Base-by-base conservation (phyloP, 2,113 vertebrate species). In the Callopanchax toddi region DNA sequence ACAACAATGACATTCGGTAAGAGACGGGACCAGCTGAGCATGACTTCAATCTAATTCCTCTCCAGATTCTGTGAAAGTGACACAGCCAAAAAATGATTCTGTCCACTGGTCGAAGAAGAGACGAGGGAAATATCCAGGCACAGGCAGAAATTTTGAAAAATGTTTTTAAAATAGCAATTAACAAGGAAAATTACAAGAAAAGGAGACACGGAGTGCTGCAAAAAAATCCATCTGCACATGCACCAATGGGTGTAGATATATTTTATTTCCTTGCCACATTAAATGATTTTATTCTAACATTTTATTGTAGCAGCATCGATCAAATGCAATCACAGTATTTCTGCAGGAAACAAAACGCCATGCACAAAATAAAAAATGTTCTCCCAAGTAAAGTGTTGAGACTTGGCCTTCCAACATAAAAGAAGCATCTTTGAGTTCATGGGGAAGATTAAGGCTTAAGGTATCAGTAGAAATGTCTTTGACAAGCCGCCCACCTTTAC, bases 1-100 rank as follows among this genome's bases (percentile, higher is more conserved):
- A 79, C 72, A 81, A 84, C 81, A 76, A 71, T 76, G 80, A 67
- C 71, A 82, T 85, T 80, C 64, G 67, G 58, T 74, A 67, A 66
- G 71, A 86, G 83, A 75, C 36, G 57, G 52, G 73, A 67, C 60
- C 59, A 78, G 49, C 82, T 87, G 75, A 84, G 82, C 81, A 71
- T 87, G 84, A 86, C 83, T 84, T 78, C 81, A 89, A 87, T 91
- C 81, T 72, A 86, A 85, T 79, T 74, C 79, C 46, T 68, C 71
- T 75, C 59, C 75, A 59, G 75, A 67, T 71, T 53, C 78, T 81
- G 82, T 84, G 80, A 83, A 84, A 82, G 76, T 86, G 74, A 83
- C 52, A 58, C 83, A 83, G 58, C 55, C 49, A 32, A 53, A n/a
- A 82, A 61, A 82, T 54, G 63, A 83, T 77, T 70, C 76, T 69